Base-by-base conservation (phyloP, 53 echinoderm and acorn worm genomes). In the Glandiceps talaboti region DNA sequence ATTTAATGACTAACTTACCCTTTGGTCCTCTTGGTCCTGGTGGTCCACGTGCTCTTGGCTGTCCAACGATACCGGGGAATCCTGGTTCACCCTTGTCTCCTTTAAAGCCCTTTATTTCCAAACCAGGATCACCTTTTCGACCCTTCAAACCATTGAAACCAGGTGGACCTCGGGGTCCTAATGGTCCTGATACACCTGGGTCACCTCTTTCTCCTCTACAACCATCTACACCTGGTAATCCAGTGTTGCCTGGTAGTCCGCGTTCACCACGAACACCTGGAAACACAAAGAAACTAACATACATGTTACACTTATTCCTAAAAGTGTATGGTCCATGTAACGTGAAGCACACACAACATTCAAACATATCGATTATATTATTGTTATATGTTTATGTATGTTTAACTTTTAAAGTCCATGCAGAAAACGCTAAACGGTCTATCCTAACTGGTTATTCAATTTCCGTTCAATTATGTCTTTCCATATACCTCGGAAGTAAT, bases 141-240 rank as follows among this genome's bases (percentile, higher is more conserved):
- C 93, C 93, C 27, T 31, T 77, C 26, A 45, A 20, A 12, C 64
- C 64, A 45, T 45, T 45, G 64, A 45, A 45, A 20, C 64, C 90
- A 30, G 33, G 74, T 0, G 81, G 27, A 30, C 90, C 83, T 81
- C 30, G 64, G 27, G 72, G 74, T 30, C 83, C 83, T 77, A 28
- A 33, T 27, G n/a, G 27, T 45, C 86, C 86, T 30, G 29, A 27
- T 1, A 32, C 31, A 28, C 86, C 64, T 6, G 64, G 31, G 25
- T 84, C 80, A 27, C 87, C 87, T 6, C 75, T 76, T 26, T 79
- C 32, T 74, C 94, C 94, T 30, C 80, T 88, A 6, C 1, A 30
- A 29, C 94, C 90, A 29, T 82, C 78, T 31, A 80, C 80, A 29
- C 87, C 87, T 32, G 85, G 30, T 64, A 81, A 64, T 30, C 73